These are phyloP conservation scores for Tyrannus savana DNA, from an alignment of 2,113 vertebrate species.

Conservation along the genomic window DNA sequence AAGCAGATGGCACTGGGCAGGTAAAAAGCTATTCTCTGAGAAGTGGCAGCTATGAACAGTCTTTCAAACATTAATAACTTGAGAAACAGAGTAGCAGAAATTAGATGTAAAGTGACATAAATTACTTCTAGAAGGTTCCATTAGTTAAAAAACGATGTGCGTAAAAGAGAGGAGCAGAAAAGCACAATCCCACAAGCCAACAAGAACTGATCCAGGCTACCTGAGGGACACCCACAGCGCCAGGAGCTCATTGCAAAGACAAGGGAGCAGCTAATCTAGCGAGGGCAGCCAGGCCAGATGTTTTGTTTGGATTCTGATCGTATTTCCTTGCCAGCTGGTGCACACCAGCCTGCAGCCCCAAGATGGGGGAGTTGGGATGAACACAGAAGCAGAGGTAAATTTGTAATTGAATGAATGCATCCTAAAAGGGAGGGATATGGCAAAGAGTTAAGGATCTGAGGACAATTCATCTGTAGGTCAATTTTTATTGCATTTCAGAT, in stretches of 20 bases:
- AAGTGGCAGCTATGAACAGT: background rate
- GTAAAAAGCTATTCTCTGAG: slow-evolving; percentile 1
- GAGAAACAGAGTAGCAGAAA: slow-evolving; percentile 19
- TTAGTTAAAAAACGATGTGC: slow-evolving; percentile 22
- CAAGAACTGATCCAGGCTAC: background rate
- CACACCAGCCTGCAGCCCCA: background rate
- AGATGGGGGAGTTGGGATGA: background rate
- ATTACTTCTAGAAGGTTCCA: slow-evolving; percentile 29
- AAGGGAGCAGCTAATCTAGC: background rate
- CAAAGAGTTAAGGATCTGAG: background rate
- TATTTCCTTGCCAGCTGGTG: background rate
- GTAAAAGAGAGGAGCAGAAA: background rate
- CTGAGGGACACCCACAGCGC: background rate
- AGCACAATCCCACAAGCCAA: background rate
- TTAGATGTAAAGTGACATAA: slow-evolving; percentile 42
- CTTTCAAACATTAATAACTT: slow-evolving; percentile 49
- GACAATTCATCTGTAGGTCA: slow-evolving; percentile 40
- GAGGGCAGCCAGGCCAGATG: background rate
- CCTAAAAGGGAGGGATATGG: background rate
- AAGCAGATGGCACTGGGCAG: slow-evolving; percentile 23
- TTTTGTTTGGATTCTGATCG: background rate
- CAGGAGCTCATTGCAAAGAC: background rate
- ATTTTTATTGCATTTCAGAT: slow-evolving; percentile 55
- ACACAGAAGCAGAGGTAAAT: background rate
- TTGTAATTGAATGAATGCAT: background rate